Evolutionary conservation across 2,888 invertebrate species (phyloP), one percentile per base, ranked within the genome.

Genomic region (Pachycephus smyrnensis): DNA sequence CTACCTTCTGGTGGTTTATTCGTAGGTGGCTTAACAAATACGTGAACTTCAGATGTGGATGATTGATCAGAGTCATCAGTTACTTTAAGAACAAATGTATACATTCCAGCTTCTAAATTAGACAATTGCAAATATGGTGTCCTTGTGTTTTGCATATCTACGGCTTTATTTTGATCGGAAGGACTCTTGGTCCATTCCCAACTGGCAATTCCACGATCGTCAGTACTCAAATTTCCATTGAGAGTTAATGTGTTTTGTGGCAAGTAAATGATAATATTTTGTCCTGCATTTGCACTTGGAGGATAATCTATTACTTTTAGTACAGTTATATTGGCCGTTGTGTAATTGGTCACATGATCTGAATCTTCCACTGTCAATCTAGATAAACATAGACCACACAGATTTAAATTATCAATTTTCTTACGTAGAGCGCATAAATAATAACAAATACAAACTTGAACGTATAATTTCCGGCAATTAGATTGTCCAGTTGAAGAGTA

Each of bases 111-210:
- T 87, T 98, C 97, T 74, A 98, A 93, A 92, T 98, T 97, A 0
- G 97, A 97, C 15, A 98, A 92, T 92, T 96, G 95, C 69, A 98
- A 93, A 88, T 96, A 97, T 0, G 98, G 97, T 0, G 97, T 98
- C 86, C 97, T 94, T 0, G 98, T 98, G 85, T 98, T 97, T 93
- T 98, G 97, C 97, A 98, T 98, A 89, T 98, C 98, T 12, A 97
- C 98, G 1, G 98, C 97, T 89, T 97, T 97, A 84, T 96, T 96
- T 83, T 97, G 96, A 88, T 97, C 97, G 75, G 96, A 96, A 0
- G 96, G 94, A 75, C 96, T 96, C 90, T 98, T 98, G 0, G 97
- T 98, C 98, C 98, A 98, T 91, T 98, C 98, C 97, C 98, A 99
- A 35, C 96, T 96, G 0, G 95, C 95, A 85, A 98, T 98, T 84